Conservation (phyloP, 2,888 invertebrate species). For the Quadriops clusia region DNA sequence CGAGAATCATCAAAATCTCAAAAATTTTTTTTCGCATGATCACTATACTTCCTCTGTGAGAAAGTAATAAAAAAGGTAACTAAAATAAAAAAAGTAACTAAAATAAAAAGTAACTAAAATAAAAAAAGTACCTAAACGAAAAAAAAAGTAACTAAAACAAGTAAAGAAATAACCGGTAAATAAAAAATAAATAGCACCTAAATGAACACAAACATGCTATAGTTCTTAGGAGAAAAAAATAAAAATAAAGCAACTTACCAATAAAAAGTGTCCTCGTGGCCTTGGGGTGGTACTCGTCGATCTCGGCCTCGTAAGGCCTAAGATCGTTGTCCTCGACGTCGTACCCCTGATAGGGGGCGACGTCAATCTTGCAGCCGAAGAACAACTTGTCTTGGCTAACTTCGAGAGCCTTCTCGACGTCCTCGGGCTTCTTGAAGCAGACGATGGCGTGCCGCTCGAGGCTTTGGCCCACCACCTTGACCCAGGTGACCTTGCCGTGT, state of each 20-base stretch:
- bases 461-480: slow-evolving; percentile 71
- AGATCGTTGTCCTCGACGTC: slow-evolving; percentile 73
- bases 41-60: too few relatives aligned
- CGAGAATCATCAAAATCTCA: too few relatives aligned
- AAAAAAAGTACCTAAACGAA: too few relatives aligned
- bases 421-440: slow-evolving; percentile 94
- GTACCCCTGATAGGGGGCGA: slow-evolving; percentile 85
- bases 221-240: too few relatives aligned
- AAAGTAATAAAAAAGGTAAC: too few relatives aligned
- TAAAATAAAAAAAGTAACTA: too few relatives aligned
- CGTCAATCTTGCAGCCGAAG: slow-evolving; percentile 95
- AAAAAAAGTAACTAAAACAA: too few relatives aligned
- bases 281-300: slow-evolving; percentile 94
- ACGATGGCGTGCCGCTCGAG: slow-evolving; percentile 88
- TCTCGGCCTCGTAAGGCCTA: slow-evolving; percentile 85
- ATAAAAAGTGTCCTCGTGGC: slow-evolving; percentile 93
- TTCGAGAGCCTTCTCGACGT: slow-evolving; percentile 91
- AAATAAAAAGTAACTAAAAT: too few relatives aligned
- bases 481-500: slow-evolving; percentile 67
- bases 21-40: too few relatives aligned
- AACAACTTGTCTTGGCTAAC: slow-evolving; percentile 90
- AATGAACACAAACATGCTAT: too few relatives aligned
- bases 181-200: too few relatives aligned
- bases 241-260: slow-evolving; percentile 29
- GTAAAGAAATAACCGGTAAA: too few relatives aligned